phyloP scores from a whole-genome alignment of 2,888 invertebrate genomes.

The Synergus japonicus region DNA sequence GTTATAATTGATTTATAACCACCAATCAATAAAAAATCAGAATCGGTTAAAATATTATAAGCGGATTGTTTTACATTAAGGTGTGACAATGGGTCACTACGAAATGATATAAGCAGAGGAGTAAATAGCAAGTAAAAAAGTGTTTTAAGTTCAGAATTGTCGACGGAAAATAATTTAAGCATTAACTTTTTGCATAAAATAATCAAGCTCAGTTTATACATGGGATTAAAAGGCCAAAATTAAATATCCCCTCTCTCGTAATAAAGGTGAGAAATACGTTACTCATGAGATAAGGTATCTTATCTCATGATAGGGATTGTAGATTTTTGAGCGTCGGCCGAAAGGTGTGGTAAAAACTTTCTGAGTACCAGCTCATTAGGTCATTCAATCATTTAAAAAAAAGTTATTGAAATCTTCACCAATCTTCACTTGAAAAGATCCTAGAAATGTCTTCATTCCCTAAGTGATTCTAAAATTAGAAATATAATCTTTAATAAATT shows the following conservation, averaged over 20 bases:
- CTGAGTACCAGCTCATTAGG: constrained; percentile 39
- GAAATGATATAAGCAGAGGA: not conserved
- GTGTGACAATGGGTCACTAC: not conserved
- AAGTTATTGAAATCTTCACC: constrained; percentile 1
- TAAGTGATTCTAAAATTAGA: not conserved
- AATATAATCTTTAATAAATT: not conserved
- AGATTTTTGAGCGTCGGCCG: constrained; percentile 65
- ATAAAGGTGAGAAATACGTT: constrained; percentile 57
- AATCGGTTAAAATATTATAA: not conserved
- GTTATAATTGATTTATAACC: not conserved
- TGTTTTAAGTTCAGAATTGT: not conserved
- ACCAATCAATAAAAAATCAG: not conserved
- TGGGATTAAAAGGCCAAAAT: constrained; percentile 23
- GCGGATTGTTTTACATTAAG: not conserved
- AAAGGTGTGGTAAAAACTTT: constrained; percentile 70
- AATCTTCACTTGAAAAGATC: constrained; percentile 3
- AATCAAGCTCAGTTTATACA: not conserved
- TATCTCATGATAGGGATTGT: constrained; percentile 73
- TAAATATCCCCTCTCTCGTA: constrained; percentile 46
- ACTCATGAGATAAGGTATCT: constrained; percentile 72
- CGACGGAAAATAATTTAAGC: not conserved
- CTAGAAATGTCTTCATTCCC: not conserved
- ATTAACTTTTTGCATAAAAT: not conserved
- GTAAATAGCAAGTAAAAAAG: not conserved
- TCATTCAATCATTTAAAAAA: not conserved